Percentiles rank a stretch among this genome's conserved stretches.
Conservation (phyloP, 2,888 invertebrate species). For the Panopea generosa region DNA sequence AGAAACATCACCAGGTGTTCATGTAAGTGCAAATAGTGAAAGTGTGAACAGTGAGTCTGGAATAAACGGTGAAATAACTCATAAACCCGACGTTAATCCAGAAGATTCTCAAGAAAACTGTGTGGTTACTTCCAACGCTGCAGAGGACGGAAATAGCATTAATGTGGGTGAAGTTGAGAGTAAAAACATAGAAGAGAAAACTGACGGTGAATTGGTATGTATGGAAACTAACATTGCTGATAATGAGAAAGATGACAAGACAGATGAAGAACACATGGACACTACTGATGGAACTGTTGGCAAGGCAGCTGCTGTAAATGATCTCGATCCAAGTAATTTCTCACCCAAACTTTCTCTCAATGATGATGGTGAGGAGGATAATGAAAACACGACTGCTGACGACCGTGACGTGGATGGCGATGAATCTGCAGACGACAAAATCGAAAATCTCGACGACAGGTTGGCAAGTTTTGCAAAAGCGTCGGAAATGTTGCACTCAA, state of each 20-base stretch:
- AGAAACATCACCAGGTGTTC: background rate
- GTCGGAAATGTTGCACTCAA: conserved; percentile 58
- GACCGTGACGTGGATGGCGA: conserved; percentile 2
- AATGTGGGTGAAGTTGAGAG: background rate
- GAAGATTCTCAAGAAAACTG: background rate
- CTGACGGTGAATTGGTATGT: no score
- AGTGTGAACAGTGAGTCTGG: conserved; percentile 2
- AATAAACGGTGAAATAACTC: background rate
- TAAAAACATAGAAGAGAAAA: no score
- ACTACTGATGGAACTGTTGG: conserved; percentile 9
- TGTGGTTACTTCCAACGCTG: background rate
- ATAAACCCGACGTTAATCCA: background rate
- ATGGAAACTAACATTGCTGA: background rate
- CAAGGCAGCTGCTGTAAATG: conserved; percentile 20
- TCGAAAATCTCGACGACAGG: conserved; percentile 48
- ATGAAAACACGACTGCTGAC: background rate
- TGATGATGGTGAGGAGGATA: background rate
- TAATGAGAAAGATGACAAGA: background rate
- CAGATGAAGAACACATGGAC: background rate
- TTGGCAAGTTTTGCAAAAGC: conserved; percentile 59
- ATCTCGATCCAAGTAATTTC: conserved; percentile 42
- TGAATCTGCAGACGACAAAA: conserved; percentile 26
- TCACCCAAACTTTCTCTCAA: conserved; percentile 38
- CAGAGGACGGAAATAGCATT: no score
- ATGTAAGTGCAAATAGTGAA: background rate